Percentiles rank a stretch among this genome's conserved stretches.
phyloP scores from a whole-genome alignment of 2,888 invertebrate species.

The Trichogramma evanescens region DNA sequence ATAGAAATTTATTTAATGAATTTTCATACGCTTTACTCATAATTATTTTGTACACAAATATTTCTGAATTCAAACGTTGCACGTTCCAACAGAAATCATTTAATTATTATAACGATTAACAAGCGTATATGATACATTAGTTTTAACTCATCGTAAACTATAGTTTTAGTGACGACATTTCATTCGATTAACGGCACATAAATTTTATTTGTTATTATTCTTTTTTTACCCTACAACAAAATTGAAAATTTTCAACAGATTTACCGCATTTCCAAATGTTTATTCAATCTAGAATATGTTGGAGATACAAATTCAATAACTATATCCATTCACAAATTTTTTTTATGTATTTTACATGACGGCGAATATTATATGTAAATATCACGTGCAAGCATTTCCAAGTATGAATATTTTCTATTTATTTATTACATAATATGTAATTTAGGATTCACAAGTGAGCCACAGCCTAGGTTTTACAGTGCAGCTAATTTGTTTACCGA shows the following conservation, averaged over 20 bases:
- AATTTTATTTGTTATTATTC: too few species aligned
- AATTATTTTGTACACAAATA: conserved; percentile 5
- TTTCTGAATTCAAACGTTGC: conserved; percentile 8
- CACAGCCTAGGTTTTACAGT: conserved; percentile 31
- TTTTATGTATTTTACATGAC: conserved; percentile 6
- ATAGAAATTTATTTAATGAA: conserved; percentile 7
- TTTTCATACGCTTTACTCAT: neutral
- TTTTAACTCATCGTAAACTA: neutral
- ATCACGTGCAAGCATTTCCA: conserved; percentile 20
- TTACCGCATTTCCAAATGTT: neutral
- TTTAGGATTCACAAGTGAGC: conserved; percentile 22
- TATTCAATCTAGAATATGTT: neutral
- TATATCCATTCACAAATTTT: neutral
- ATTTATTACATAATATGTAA: conserved; percentile 9
- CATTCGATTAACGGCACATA: too few species aligned
- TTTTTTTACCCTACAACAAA: too few species aligned
- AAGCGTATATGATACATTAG: neutral
- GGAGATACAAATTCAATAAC: neutral
- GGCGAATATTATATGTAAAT: conserved; percentile 1
- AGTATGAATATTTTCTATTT: conserved; percentile 12
- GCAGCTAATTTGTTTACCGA: conserved; percentile 29
- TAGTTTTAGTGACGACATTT: neutral
- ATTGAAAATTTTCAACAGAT: neutral
- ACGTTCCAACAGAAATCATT: conserved; percentile 8
- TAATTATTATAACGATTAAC: neutral